A percentile compares a stretch with the other conserved stretches of the same genome.
Conservation (phyloP, 2,113 vertebrate genomes). For the Ictalurus furcatus region DNA sequence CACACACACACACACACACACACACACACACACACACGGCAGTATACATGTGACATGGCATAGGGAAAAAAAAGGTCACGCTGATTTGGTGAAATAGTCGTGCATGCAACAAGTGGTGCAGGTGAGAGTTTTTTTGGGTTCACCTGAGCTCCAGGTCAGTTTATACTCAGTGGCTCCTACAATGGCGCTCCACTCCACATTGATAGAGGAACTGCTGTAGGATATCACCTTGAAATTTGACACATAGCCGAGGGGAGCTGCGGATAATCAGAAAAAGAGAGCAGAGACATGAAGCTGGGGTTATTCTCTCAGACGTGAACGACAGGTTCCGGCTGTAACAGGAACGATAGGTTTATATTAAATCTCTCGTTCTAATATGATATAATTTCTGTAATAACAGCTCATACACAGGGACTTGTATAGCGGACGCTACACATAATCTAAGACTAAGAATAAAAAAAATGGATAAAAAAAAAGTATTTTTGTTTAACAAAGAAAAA, state of each 20-base stretch:
- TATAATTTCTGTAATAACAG: background rate
- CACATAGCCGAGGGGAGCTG: constrained; percentile 85
- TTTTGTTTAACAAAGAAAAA: background rate
- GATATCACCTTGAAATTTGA: constrained; percentile 83
- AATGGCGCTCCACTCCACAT: constrained; percentile 78
- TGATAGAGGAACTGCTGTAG: constrained; percentile 76
- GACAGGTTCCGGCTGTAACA: background rate
- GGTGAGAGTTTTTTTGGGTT: background rate
- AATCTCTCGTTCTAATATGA: background rate
- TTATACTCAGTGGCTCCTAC: constrained; percentile 85
- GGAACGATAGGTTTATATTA: background rate
- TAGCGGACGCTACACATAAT: background rate
- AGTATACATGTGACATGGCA: background rate
- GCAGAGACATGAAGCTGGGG: background rate
- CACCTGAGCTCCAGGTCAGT: constrained; percentile 75
- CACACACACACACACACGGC: background rate
- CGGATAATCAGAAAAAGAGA: background rate
- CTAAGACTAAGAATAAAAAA: background rate
- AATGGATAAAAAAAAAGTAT: no score
- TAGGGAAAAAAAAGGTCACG: background rate
- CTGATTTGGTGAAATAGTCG: background rate
- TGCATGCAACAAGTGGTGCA: background rate
- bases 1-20: background rate
- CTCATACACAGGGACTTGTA: background rate
- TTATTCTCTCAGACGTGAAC: background rate